Evolutionary conservation across 2,888 invertebrate genomes (phyloP), one percentile per base, ranked within the genome.

Genomic region (Abrostola triplasia): DNA sequence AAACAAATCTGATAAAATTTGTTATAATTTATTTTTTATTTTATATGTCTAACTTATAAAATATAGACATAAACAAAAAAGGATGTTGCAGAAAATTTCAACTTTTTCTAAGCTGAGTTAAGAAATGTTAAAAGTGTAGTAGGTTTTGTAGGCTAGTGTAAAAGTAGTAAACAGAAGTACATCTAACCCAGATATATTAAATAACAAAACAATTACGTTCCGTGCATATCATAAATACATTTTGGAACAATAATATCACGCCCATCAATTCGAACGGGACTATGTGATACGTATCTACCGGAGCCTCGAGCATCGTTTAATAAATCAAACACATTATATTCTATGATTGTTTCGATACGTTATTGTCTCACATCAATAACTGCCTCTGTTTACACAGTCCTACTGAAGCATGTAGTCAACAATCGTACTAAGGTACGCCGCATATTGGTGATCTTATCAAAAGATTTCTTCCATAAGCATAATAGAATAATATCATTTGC

Each of bases 301-400:
- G 70, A 77, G 77, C 84, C 76, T 78, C 79, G 66, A 80, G 83
- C 84, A 83, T 84, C 83, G 86, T 83, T 89, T 91, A 90, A 92
- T 93, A 93, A 93, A 92, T 92, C 92, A 92, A 92, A 90, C 85
- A 91, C 86, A 89, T 87, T 89, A 91, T 87, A 88, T 84, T 84
- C 76, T 82, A 85, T 88, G 90, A 92, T 92, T 90, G 90, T 90
- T 87, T 84, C 83, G 86, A 89, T 89, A 89, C 88, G 86, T 90
- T 92, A 92, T 92, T 93, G 92, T 93, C 92, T 92, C 88, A 85
- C 82, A 84, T 83, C 82, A 85, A 88, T 90, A 89, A 88, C 89
- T 90, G 77, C 70, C 69, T 84, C 73, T 86, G 89, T 93, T 93
- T 92, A 91, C 89, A 85, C 85, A 88, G 84, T 73, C 73, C 84